Conservation (phyloP, 2,113 vertebrate species). For the Machaerirhynchus nigripectus region DNA sequence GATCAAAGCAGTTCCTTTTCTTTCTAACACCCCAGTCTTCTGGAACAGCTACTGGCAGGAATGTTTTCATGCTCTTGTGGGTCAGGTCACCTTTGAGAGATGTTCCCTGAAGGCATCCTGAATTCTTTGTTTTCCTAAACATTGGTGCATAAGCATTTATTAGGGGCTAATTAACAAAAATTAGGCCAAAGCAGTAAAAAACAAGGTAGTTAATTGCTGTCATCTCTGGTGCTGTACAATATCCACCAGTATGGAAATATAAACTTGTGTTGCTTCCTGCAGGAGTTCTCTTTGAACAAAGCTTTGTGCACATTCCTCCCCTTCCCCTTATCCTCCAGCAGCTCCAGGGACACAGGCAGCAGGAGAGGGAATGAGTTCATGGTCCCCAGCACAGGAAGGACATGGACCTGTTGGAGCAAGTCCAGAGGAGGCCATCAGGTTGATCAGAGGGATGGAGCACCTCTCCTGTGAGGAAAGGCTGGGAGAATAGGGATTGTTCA, state of each 20-base stretch:
- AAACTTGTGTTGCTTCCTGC: neutral
- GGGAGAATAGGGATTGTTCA: neutral
- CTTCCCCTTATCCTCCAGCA: neutral
- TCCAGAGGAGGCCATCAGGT: neutral
- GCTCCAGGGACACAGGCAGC: neutral
- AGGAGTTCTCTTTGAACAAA: neutral
- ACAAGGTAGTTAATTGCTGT: neutral
- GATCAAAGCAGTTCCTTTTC: neutral
- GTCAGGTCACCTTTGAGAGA: neutral
- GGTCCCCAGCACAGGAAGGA: neutral
- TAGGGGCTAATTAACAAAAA: neutral
- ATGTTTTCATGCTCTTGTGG: neutral
- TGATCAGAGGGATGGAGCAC: neutral
- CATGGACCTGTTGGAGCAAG: neutral
- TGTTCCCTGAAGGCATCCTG: neutral
- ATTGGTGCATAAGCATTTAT: neutral
- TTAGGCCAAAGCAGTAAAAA: neutral
- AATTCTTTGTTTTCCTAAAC: neutral
- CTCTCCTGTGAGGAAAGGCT: neutral
- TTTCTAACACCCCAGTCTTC: neutral
- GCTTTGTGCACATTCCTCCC: neutral
- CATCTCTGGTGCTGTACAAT: fast-evolving
- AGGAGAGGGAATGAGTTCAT: neutral
- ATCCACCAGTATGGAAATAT: neutral
- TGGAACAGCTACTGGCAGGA: neutral